Base-by-base conservation (phyloP, 2,888 invertebrate species). In the Rhogogaster chlorosoma region DNA sequence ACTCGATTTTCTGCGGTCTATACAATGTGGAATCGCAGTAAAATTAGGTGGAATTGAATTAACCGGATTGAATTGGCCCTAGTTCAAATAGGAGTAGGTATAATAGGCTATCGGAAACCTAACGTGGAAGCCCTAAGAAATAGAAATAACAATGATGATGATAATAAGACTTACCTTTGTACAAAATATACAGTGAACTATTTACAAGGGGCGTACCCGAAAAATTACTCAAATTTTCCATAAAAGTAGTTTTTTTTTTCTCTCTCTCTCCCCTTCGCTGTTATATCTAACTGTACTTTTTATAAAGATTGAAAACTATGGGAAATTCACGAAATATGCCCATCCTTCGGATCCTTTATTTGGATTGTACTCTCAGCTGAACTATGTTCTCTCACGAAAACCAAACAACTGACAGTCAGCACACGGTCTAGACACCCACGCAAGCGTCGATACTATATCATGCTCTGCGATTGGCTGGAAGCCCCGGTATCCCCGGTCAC, bases 261-360 rank as follows among this genome's bases (percentile, higher is more conserved):
- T 26, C 0, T 10, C 10, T 61, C 4, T 10, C 10, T 6, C 5
- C 0, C 1, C 10, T 7, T 26, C 10, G 22, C 45, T 45, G 45
- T 15, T 3, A 22, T 36, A 38, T 26, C 86, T 90, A 90, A 85
- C 89, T 91, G 84, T 92, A 90, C 83, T 92, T 92, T 82, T 90
- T 89, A 86, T 92, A 91, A 5, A 91, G 88, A 86, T 92, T 91
- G 85, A 91, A 92, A 32, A 92, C 90, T 85, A 91, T 89, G 3
- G 90, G 89, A 84, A 91, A 92, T 86, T 92, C 89, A 26, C 91
- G 90, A 87, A 90, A 92, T 90, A 91, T 91, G 87, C 90, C 90
- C 91, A 92, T 92, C 86, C 84, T 86, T 86, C 67, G 80, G 53
- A 42, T 61, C 15, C 75, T 12, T 2, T 42, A 57, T 42, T 83